phyloP scores from a whole-genome alignment of 1,140 invertebrate species.

The Bactericera cockerelli region DNA sequence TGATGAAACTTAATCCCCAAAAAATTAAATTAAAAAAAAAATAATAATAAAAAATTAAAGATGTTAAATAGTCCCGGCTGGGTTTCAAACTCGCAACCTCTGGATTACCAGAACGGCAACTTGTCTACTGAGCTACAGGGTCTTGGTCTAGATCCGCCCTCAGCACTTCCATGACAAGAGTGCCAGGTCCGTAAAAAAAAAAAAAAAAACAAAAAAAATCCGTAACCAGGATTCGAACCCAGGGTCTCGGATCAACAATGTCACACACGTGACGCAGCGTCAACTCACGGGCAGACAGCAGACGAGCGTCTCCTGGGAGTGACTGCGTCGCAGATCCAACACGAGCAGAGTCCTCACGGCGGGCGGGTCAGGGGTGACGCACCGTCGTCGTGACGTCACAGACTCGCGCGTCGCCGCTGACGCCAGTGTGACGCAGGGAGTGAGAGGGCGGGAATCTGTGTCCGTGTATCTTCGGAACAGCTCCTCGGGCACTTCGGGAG shows the following conservation, averaged over 20 bases:
- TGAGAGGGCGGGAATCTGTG: slow-evolving; percentile 58
- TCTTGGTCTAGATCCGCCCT: too few relatives aligned
- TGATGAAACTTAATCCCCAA: too few relatives aligned
- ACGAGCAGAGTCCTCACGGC: slow-evolving; percentile 29
- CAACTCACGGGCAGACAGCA: slow-evolving; percentile 12
- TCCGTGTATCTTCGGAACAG: slow-evolving; percentile 52
- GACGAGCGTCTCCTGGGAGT: slow-evolving; percentile 21
- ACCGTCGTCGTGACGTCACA: slow-evolving; percentile 13
- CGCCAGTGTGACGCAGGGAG: slow-evolving; percentile 51
- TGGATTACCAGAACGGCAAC: too few relatives aligned
- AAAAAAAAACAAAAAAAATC: neutral
- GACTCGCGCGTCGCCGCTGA: slow-evolving; percentile 29
- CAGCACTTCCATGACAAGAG: too few relatives aligned
- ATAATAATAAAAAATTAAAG: too few relatives aligned
- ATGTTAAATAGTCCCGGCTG: too few relatives aligned
- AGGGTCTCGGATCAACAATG: too few relatives aligned
- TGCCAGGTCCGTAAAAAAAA: neutral
- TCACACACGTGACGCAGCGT: neutral
- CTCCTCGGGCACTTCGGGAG: slow-evolving; percentile 36
- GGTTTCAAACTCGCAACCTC: too few relatives aligned
- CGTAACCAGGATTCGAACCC: neutral
- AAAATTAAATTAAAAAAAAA: too few relatives aligned
- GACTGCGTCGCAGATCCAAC: slow-evolving; percentile 29
- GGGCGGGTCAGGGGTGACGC: slow-evolving; percentile 27
- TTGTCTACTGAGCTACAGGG: too few relatives aligned